Evolutionary conservation across 2,888 invertebrate genomes (phyloP).

Genomic region (Mactromeris polynyma): DNA sequence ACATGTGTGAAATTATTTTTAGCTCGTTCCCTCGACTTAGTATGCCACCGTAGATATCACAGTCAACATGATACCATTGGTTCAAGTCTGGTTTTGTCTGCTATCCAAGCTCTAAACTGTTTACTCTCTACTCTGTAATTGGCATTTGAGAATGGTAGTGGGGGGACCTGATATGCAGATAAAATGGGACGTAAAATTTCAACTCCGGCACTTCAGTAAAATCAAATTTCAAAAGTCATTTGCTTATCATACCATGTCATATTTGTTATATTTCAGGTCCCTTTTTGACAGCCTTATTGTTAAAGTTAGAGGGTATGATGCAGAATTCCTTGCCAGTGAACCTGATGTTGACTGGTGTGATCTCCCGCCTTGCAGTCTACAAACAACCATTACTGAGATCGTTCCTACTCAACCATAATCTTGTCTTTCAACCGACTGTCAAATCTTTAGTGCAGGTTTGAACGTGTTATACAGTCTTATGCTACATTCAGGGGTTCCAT

Average conservation of each 20-base stretch:
- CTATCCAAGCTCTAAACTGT: too few relatives aligned
- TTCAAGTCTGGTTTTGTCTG: too few relatives aligned
- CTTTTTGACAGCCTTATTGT: constrained; percentile 93
- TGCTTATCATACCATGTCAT: neutral
- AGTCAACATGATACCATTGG: too few relatives aligned
- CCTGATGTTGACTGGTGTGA: constrained; percentile 94
- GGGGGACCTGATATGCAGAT: too few relatives aligned
- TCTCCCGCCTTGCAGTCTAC: constrained; percentile 94
- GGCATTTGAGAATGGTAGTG: too few relatives aligned
- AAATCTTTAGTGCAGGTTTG: constrained; percentile 95
- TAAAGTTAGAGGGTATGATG: constrained; percentile 94
- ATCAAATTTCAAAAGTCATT: neutral
- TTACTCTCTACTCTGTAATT: too few relatives aligned
- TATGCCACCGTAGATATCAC: too few relatives aligned
- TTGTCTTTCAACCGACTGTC: constrained; percentile 95
- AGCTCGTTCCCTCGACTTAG: too few relatives aligned
- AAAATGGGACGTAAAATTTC: too few relatives aligned
- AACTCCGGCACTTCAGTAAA: too few relatives aligned
- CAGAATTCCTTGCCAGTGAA: constrained; percentile 95
- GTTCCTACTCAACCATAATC: constrained; percentile 94
- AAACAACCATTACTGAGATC: constrained; percentile 96
- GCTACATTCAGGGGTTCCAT: too few relatives aligned
- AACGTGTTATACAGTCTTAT: neutral
- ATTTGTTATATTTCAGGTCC: constrained; percentile 88
- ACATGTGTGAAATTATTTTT: too few relatives aligned